phyloP scores from a whole-genome alignment of 1,140 invertebrate species.

The Callitettix versicolor region DNA sequence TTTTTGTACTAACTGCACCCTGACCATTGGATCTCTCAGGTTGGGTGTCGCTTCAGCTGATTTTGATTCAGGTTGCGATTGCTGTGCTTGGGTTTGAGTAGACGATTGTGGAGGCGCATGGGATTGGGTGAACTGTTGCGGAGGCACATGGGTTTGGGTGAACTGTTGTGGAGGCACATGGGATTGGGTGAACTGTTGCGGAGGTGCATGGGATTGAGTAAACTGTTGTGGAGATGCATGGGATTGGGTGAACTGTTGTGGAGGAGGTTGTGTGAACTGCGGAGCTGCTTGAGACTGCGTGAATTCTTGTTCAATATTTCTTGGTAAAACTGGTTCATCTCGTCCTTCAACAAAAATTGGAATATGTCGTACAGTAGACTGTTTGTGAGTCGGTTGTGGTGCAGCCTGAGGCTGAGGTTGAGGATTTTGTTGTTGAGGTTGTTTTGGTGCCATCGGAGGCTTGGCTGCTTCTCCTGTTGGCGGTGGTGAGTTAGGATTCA shows the following conservation, averaged over 20 bases:
- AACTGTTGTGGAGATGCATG: constrained; percentile 15
- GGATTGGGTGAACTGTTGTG: constrained; percentile 27
- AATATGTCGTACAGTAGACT: constrained; percentile 59
- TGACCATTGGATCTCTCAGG: constrained; percentile 58
- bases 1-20: constrained; percentile 66
- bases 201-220: constrained; percentile 23
- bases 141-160: constrained; percentile 29
- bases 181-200: constrained; percentile 25
- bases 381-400: constrained; percentile 23
- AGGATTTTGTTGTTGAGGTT: constrained; percentile 22
- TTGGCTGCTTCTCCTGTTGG: constrained; percentile 20
- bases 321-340: constrained; percentile 34
- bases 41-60: constrained; percentile 28
- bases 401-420: constrained; percentile 29
- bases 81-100: constrained; percentile 18
- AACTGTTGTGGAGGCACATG: constrained; percentile 32
- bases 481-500: constrained; percentile 13
- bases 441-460: constrained; percentile 22
- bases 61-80: constrained; percentile 20
- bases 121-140: constrained; percentile 27
- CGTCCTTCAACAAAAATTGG: constrained; percentile 79
- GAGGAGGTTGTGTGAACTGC: constrained; percentile 22
- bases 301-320: constrained; percentile 17
- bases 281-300: constrained; percentile 12
- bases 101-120: constrained; percentile 15